Conservation (phyloP, 2,113 vertebrate genomes). For the Alouatta palliata region DNA sequence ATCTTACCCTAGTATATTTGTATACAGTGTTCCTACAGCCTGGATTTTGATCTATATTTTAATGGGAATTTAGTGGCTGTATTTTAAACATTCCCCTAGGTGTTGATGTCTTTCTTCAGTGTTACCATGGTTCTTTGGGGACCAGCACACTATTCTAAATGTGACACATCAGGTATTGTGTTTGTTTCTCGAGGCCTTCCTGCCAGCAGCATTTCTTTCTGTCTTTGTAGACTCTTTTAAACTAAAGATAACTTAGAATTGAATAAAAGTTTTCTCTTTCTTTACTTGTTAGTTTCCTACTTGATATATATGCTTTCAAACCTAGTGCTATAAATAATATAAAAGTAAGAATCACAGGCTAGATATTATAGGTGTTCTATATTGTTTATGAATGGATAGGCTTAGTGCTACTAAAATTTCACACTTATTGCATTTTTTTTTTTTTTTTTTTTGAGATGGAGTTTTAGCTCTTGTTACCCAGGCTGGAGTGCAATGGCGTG, state of each 20-base stretch:
- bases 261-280: not conserved
- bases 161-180: not conserved
- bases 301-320: not conserved
- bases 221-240: not conserved
- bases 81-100: not conserved
- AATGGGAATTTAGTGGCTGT: not conserved
- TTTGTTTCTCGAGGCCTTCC: not conserved
- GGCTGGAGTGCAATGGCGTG: no score
- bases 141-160: not conserved
- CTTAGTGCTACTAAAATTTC: not conserved
- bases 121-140: not conserved
- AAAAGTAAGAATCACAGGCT: conserved; percentile 15
- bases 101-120: not conserved
- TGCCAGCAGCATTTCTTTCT: not conserved
- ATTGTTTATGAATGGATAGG: not conserved
- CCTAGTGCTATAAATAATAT: not conserved
- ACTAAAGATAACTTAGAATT: not conserved
- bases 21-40: not conserved
- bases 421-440: not conserved
- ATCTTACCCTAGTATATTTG: not conserved
- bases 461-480: no score
- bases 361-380: not conserved
- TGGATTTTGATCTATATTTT: not conserved
- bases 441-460: no score
- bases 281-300: not conserved